phyloP scores from a whole-genome alignment of 2,797 vertebrate species.

The Corythornis leucogaster region DNA sequence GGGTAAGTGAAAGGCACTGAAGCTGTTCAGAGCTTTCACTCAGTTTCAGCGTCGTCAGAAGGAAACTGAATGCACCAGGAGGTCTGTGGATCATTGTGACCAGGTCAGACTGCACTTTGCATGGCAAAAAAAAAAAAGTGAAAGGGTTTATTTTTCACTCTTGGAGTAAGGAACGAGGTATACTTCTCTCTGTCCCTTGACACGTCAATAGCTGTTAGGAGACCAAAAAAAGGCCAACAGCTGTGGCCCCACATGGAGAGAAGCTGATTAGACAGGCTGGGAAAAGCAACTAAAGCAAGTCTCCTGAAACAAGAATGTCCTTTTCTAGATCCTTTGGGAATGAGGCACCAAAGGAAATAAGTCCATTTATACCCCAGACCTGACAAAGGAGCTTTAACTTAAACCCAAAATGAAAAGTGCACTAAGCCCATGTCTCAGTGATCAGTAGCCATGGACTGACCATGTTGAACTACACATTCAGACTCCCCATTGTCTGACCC shows the following conservation, averaged over 20 bases:
- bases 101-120: not conserved
- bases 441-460: not conserved
- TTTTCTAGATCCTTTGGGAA: not conserved
- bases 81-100: not conserved
- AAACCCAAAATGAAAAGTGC: not conserved
- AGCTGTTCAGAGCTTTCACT: not conserved
- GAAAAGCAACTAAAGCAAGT: not conserved
- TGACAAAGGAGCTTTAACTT: not conserved
- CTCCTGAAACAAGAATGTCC: not conserved
- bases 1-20: not conserved
- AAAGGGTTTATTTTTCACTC: not conserved
- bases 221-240: not conserved
- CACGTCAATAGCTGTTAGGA: not conserved
- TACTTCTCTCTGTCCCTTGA: not conserved
- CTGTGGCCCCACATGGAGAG: not conserved
- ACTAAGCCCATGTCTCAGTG: not conserved
- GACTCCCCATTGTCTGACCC: not conserved
- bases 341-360: not conserved
- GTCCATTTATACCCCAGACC: not conserved
- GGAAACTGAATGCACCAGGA: not conserved
- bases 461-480: not conserved
- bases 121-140: not conserved
- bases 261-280: not conserved
- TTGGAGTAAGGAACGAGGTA: not conserved
- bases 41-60: not conserved